phyloP scores from a whole-genome alignment of 2,888 invertebrate genomes.

The Helobdella robusta region DNA sequence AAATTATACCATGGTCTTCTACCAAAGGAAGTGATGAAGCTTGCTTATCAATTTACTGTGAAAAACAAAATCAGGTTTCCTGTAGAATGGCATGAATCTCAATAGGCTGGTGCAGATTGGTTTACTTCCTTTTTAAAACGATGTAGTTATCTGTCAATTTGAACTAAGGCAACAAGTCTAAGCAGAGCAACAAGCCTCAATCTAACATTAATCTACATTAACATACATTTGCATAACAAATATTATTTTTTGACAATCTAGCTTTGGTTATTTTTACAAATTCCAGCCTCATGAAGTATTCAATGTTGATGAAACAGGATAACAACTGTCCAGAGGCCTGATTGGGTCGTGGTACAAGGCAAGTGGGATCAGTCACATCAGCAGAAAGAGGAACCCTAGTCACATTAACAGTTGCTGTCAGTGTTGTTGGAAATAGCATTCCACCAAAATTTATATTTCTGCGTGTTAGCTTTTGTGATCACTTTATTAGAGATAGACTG shows the following conservation, averaged over 20 bases:
- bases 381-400: constrained; percentile 1
- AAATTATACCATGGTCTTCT: neutral
- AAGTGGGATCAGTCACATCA: neutral
- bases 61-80: neutral
- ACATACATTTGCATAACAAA: too few species aligned
- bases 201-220: too few species aligned
- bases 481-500: neutral
- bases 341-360: neutral
- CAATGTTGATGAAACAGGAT: too few species aligned
- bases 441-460: neutral
- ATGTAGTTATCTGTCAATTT: too few species aligned
- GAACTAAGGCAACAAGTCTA: neutral
- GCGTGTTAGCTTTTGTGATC: neutral
- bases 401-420: neutral
- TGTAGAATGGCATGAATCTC: too few species aligned
- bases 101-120: too few species aligned
- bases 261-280: too few species aligned
- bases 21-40: neutral
- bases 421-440: neutral
- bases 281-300: too few species aligned
- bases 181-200: neutral
- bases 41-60: neutral
- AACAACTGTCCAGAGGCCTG: neutral
- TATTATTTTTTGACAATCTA: too few species aligned
- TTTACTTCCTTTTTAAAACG: too few species aligned